phyloP scores from a whole-genome alignment of 2,113 vertebrate species.

The Shinisaurus crocodilurus region DNA sequence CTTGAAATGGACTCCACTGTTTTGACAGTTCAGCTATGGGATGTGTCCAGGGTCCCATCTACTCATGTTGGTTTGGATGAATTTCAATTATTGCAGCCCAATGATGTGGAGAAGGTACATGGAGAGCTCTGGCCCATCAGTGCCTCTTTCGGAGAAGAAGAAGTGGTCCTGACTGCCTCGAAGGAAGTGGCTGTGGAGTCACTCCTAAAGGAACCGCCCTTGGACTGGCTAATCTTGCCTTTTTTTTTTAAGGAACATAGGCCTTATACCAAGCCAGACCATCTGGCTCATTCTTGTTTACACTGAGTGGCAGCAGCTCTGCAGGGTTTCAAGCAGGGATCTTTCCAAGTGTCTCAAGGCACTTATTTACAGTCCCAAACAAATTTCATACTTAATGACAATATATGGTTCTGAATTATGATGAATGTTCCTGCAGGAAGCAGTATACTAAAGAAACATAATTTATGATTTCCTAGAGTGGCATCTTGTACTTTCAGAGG shows the following conservation, averaged over 20 bases:
- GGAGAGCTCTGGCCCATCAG: not conserved
- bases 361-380: constrained; percentile 11
- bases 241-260: too few species aligned
- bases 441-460: not conserved
- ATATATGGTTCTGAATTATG: constrained; percentile 22
- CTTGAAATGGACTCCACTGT: too few species aligned
- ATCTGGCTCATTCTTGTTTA: too few species aligned
- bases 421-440: not conserved
- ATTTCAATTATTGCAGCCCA: not conserved
- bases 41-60: not conserved
- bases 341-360: not conserved
- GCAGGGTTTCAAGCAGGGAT: too few species aligned
- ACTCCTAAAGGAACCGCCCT: too few species aligned
- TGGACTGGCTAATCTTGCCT: too few species aligned
- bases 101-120: not conserved
- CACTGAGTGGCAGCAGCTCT: too few species aligned
- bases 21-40: too few species aligned
- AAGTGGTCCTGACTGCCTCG: too few species aligned
- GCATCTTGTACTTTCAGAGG: not conserved
- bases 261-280: too few species aligned
- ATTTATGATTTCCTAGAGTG: too few species aligned
- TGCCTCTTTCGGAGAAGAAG: not conserved
- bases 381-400: not conserved
- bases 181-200: too few species aligned
- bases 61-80: not conserved